Evolutionary conservation across 2,797 vertebrate genomes (phyloP).

Genomic region (Lindbergichthys nudifrons): DNA sequence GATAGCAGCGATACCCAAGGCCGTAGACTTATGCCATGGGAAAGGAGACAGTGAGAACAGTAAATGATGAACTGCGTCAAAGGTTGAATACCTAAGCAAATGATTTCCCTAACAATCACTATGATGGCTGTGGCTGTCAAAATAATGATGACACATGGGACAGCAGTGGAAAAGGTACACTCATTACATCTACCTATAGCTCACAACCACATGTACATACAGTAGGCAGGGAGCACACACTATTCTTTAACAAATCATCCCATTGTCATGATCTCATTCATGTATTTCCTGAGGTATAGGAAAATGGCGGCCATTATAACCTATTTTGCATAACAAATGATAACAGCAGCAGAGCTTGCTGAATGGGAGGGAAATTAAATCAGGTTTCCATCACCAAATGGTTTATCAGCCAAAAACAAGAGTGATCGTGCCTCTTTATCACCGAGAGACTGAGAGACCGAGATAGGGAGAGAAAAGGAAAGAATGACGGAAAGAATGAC

Average conservation of each 20-base stretch:
- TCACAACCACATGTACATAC: slow-evolving; percentile 25
- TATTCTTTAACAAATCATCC: slow-evolving; percentile 54
- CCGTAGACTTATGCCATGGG: no score
- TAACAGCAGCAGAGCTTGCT: slow-evolving; percentile 25
- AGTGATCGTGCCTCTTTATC: slow-evolving; percentile 50
- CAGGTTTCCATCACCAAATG: slow-evolving; percentile 48
- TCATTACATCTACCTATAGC: background rate
- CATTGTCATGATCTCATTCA: slow-evolving; percentile 59
- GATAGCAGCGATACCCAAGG: no score
- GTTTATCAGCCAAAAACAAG: slow-evolving; percentile 37
- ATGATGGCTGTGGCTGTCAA: slow-evolving; percentile 17
- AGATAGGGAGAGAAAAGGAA: background rate
- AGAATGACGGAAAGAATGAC: slow-evolving; percentile 20
- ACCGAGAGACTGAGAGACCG: slow-evolving; percentile 20
- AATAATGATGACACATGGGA: slow-evolving; percentile 20
- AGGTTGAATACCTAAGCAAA: no score
- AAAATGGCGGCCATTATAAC: slow-evolving; percentile 50
- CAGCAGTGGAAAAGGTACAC: slow-evolving; percentile 10
- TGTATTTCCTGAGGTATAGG: slow-evolving; percentile 28
- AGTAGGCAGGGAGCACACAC: slow-evolving; percentile 19
- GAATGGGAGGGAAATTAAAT: slow-evolving; percentile 52
- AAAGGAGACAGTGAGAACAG: no score
- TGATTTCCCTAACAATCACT: no score
- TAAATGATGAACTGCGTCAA: no score
- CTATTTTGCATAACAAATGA: slow-evolving; percentile 54